Percentiles rank a stretch among this genome's conserved stretches.
Conservation (phyloP, 2,888 invertebrate genomes). For the Neoscelio sp. region DNA sequence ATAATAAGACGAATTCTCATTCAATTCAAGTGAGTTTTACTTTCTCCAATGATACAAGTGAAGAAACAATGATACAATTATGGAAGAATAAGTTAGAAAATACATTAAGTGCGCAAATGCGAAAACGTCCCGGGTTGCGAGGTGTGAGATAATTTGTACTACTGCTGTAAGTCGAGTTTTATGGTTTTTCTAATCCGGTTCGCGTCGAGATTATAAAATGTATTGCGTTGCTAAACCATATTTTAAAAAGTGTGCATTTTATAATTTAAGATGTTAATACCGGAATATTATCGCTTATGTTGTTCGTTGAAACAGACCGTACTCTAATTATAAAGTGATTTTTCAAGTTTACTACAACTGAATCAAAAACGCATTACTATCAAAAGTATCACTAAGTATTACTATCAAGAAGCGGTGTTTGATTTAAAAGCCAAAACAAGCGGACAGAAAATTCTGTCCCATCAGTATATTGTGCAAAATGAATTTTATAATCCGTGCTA, state of each 20-base stretch:
- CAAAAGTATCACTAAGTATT: no score
- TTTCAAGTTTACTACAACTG: no score
- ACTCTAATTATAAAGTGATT: neutral
- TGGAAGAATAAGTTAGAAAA: neutral
- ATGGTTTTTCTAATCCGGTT: conserved; percentile 45
- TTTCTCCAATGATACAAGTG: no score
- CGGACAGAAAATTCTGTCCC: no score
- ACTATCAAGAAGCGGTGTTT: no score
- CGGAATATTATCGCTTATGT: conserved; percentile 20
- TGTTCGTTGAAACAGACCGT: neutral
- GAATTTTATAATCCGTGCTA: no score
- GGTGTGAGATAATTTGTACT: conserved; percentile 52
- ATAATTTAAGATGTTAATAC: conserved; percentile 21
- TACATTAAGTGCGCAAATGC: conserved; percentile 15
- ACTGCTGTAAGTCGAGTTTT: conserved; percentile 50
- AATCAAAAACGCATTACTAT: no score
- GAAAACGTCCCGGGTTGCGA: conserved; percentile 18
- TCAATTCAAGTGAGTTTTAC: no score
- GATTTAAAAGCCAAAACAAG: no score
- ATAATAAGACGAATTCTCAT: no score
- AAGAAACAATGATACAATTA: conserved; percentile 57
- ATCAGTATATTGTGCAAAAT: no score
- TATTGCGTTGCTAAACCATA: conserved; percentile 5
- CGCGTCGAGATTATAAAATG: conserved; percentile 38
- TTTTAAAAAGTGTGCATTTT: conserved; percentile 11